phyloP scores from a whole-genome alignment of 1,140 invertebrate genomes.

The Oreohelix idahoensis region DNA sequence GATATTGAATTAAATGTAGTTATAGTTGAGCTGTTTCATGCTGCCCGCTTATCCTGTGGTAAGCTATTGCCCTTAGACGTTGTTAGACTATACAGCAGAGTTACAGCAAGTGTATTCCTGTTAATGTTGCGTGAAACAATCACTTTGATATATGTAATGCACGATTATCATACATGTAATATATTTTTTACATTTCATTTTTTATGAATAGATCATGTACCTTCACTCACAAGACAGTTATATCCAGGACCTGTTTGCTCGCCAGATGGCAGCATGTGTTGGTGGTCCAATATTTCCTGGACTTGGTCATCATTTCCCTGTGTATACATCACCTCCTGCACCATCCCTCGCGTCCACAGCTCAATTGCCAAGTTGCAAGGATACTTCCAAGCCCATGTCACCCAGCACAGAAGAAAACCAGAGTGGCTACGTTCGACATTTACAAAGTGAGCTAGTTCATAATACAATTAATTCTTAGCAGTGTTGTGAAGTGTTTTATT shows the following conservation, averaged over 20 bases:
- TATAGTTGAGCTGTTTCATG: no score
- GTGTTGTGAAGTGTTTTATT: no score
- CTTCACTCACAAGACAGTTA: slow-evolving; percentile 60
- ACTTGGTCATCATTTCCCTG: slow-evolving; percentile 56
- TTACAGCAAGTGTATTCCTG: no score
- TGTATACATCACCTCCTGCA: slow-evolving; percentile 60
- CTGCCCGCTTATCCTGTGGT: no score
- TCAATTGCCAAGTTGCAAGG: slow-evolving; percentile 58
- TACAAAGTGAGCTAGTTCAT: slow-evolving; percentile 61
- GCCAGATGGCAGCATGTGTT: slow-evolving; percentile 59
- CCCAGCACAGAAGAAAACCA: slow-evolving; percentile 49
- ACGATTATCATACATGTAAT: no score
- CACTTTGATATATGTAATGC: no score
- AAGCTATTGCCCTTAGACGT: no score
- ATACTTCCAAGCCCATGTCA: slow-evolving; percentile 32
- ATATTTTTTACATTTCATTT: no score
- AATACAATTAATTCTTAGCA: no score
- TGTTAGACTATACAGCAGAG: no score
- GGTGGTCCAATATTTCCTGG: slow-evolving; percentile 66
- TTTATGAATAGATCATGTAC: slow-evolving; percentile 31
- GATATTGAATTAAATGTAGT: no score
- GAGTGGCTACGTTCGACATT: slow-evolving; percentile 62
- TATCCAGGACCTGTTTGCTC: slow-evolving; percentile 67
- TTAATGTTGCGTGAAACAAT: no score
- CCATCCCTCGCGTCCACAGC: slow-evolving; percentile 63